These are phyloP conservation scores for Pycnonotus jocosus DNA, from an alignment of 2,113 vertebrate species.

Conservation along the genomic window DNA sequence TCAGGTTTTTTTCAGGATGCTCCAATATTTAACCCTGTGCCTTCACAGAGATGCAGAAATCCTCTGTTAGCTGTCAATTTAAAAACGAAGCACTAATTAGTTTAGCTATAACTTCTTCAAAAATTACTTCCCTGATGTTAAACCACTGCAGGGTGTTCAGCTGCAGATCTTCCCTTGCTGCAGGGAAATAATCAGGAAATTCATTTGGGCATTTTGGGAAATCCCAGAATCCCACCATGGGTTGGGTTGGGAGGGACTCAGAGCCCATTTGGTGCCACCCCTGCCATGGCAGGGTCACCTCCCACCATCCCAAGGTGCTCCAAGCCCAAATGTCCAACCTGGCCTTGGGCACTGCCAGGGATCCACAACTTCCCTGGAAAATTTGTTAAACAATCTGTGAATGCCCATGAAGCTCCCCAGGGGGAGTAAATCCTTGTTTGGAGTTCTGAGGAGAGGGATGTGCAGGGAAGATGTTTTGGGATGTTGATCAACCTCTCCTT, in stretches of 20 bases:
- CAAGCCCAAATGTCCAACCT: not conserved
- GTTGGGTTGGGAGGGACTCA: too few species aligned
- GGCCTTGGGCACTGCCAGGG: not conserved
- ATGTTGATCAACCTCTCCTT: rapidly evolving
- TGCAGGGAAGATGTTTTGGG: not conserved
- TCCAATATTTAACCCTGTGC: too few species aligned
- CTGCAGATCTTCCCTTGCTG: not conserved
- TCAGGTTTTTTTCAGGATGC: too few species aligned
- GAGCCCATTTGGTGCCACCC: not conserved
- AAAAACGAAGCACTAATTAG: too few species aligned
- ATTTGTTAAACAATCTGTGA: not conserved
- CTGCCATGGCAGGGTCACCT: not conserved
- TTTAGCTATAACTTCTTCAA: too few species aligned
- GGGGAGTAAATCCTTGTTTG: rapidly evolving
- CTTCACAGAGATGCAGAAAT: too few species aligned
- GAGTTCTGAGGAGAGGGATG: not conserved
- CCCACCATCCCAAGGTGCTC: not conserved
- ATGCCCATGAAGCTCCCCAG: not conserved
- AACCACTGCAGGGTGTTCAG: not conserved
- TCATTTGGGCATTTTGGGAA: not conserved
- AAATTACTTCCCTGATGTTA: not conserved
- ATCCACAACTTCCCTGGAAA: not conserved
- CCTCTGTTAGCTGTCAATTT: too few species aligned
- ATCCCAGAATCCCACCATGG: rapidly evolving
- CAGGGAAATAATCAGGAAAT: not conserved